Evolutionary conservation across 1,140 invertebrate species (phyloP).

Genomic region (Orius laevigatus): DNA sequence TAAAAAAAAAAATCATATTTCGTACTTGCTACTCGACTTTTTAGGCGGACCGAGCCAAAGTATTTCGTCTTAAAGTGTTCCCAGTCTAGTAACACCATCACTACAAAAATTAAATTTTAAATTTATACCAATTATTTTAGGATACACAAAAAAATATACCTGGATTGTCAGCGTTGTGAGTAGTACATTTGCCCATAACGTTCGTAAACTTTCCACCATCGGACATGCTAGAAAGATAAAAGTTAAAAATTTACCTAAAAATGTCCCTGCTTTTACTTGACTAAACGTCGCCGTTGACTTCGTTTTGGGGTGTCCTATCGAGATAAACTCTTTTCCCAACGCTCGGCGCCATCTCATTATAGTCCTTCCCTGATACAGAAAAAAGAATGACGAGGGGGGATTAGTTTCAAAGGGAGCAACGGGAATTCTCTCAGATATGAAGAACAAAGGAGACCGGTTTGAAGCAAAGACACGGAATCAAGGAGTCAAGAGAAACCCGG

Average conservation of each 20-base stretch:
- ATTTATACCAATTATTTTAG: constrained; percentile 35
- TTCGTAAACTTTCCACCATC: constrained; percentile 46
- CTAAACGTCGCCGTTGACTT: neutral
- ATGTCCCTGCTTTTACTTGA: neutral
- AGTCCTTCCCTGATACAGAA: constrained; percentile 2
- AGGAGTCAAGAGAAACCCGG: no score
- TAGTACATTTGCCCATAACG: constrained; percentile 37
- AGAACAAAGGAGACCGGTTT: no score
- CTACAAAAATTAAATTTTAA: constrained; percentile 47
- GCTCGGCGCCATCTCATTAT: constrained; percentile 20
- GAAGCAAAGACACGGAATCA: no score
- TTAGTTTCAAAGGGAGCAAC: neutral
- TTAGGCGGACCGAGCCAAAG: neutral
- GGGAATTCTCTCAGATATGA: no score
- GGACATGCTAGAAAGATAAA: constrained; percentile 33
- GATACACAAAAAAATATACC: no score
- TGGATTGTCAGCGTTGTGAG: constrained; percentile 6
- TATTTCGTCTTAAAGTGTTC: neutral
- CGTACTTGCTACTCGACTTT: no score
- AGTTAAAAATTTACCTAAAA: neutral
- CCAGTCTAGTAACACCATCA: neutral
- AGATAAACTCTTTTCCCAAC: constrained; percentile 13
- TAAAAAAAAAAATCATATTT: neutral
- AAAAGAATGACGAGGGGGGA: neutral
- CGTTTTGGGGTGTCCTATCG: neutral